phyloP scores from a whole-genome alignment of 37 sponge, comb jelly and placozoan genomes.

The Spongia lamella region DNA sequence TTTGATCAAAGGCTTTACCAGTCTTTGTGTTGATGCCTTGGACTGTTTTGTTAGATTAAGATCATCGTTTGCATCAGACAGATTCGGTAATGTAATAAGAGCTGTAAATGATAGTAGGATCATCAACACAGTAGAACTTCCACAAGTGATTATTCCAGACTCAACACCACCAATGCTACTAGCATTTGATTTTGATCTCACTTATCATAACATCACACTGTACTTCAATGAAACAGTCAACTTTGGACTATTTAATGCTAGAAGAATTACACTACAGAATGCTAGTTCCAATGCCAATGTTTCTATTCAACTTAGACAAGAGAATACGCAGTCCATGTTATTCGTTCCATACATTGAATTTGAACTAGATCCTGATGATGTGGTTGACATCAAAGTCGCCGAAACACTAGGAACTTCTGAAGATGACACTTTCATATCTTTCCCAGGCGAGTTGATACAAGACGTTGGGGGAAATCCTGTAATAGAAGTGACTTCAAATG shows the following conservation, averaged over 20 bases:
- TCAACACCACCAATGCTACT: slow-evolving; percentile 63
- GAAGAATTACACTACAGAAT: slow-evolving; percentile 65
- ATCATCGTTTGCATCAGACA: slow-evolving; percentile 75
- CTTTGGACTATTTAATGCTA: slow-evolving; percentile 43
- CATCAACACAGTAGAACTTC: slow-evolving; percentile 16
- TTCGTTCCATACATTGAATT: slow-evolving; percentile 39
- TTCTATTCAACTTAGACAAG: slow-evolving; percentile 34
- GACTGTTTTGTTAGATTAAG: slow-evolving; percentile 78
- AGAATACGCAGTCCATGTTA: slow-evolving; percentile 33
- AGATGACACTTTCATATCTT: slow-evolving; percentile 70
- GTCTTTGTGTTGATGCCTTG: slow-evolving; percentile 35
- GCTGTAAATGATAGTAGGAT: slow-evolving; percentile 41
- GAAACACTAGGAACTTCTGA: slow-evolving; percentile 62
- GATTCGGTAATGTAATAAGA: slow-evolving; percentile 63
- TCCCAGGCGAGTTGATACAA: slow-evolving; percentile 45
- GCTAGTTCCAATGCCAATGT: slow-evolving; percentile 47
- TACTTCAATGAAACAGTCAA: slow-evolving; percentile 82
- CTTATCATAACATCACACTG: slow-evolving; percentile 58
- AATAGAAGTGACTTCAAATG: slow-evolving; percentile 14
- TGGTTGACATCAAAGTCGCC: slow-evolving; percentile 69
- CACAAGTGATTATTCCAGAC: slow-evolving; percentile 43
- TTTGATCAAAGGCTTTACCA: slow-evolving; percentile 44
- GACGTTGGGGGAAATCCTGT: slow-evolving; percentile 66
- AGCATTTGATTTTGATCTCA: slow-evolving; percentile 74
- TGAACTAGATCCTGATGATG: slow-evolving; percentile 39